A percentile compares a stretch with the other conserved stretches of the same genome.
phyloP scores from a whole-genome alignment of 2,888 invertebrate species.

The Belgica antarctica region DNA sequence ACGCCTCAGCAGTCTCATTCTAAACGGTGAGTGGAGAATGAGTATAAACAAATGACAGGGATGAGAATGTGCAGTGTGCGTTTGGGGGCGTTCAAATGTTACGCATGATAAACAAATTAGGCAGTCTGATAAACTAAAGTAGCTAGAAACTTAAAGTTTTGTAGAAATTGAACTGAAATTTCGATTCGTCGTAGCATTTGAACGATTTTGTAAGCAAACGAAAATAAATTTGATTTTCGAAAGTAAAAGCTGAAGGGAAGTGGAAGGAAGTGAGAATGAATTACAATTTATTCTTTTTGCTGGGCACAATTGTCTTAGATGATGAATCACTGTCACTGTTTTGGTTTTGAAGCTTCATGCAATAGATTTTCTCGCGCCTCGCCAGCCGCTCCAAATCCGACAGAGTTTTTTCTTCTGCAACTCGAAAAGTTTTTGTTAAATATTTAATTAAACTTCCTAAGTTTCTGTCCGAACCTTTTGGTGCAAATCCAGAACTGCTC shows the following conservation, averaged over 20 bases:
- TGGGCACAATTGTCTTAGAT: conserved; percentile 25
- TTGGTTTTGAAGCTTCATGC: conserved; percentile 55
- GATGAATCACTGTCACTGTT: conserved; percentile 50
- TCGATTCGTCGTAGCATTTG: no score
- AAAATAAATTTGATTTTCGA: not conserved
- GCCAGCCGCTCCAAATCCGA: conserved; percentile 68
- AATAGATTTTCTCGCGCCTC: conserved; percentile 56
- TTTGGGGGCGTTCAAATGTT: not conserved
- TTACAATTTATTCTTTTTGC: conserved; percentile 45
- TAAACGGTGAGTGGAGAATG: conserved; percentile 19
- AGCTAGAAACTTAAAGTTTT: no score
- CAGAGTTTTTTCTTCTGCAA: conserved; percentile 55
- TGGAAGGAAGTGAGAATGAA: not conserved
- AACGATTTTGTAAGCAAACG: no score
- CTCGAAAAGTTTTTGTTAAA: conserved; percentile 42
- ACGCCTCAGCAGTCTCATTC: conserved; percentile 35
- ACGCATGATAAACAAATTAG: conserved; percentile 12
- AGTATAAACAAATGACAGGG: not conserved
- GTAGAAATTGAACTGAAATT: no score
- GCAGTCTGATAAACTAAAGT: no score
- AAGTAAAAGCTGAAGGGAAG: not conserved
- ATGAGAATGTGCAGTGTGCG: not conserved
- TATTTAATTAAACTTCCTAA: conserved; percentile 45
- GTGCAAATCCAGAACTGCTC: conserved; percentile 61
- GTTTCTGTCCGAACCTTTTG: conserved; percentile 31